Base-by-base conservation (phyloP, 92 coral and sea anemone genomes). In the Porites divaricata region DNA sequence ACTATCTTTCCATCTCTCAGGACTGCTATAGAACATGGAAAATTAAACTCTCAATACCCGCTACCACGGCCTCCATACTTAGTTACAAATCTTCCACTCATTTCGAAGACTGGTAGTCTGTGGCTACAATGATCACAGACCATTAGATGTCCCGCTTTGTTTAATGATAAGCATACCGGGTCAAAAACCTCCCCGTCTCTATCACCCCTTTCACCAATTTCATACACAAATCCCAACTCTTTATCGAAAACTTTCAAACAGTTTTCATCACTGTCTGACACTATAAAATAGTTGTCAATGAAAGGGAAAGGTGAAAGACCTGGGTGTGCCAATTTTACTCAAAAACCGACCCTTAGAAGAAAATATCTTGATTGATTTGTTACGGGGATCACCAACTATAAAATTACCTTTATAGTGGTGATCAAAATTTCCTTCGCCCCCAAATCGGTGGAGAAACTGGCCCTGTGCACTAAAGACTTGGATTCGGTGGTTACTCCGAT, bases 381-480 rank as follows among this genome's bases (percentile, higher is more conserved):
- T 67, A 49, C 4, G 0, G n/a, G 3, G 0, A 59, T 79, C 84
- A n/a, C 65, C 51, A 28, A 79, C 84, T 24, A 79, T 79, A 67
- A 79, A 17, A 49, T 79, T 69, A 4, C 84, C 84, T 6, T 79
- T 66, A 19, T 9, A 1, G 54, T 54, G 63, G 19, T 53, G 74
- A 79, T 79, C 84, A 79, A 79, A 65, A 50, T 45, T 26, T 28
- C 53, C 64, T 24, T 20, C 8, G 6, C 35, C 52, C 17, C 63
- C 53, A 65, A 79, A 66, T 63, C 51, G 50, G 23, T 24, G 0
- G 20, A 66, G 4, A 8, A 24, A 50, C 16, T 74, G 26, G 17
- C 90, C 90, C 53, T 58, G 62, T 19, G 69, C 81, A 21, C 70
- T 81, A 0, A 87, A 81, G 49, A 80, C 20, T 72, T 87, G 90